Evolutionary conservation across 2,888 invertebrate species (phyloP).

Genomic region (Cordilura impudica): DNA sequence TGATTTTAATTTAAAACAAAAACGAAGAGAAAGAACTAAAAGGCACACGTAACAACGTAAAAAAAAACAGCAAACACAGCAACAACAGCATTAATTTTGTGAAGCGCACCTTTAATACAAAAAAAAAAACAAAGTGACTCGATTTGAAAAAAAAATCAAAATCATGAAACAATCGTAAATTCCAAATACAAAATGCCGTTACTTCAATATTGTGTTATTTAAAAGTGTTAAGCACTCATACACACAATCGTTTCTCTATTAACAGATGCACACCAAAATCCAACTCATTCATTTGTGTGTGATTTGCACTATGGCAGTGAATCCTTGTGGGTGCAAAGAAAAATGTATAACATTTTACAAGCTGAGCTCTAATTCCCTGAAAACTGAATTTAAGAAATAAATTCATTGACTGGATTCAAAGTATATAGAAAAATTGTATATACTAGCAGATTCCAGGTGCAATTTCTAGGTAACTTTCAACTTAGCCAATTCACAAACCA

Average conservation of each 20-base stretch:
- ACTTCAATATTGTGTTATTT: conserved; percentile 38
- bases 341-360: too few relatives aligned
- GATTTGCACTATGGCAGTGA: background rate
- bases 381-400: too few relatives aligned
- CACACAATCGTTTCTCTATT: conserved; percentile 4
- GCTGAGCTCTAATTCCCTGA: too few relatives aligned
- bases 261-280: conserved; percentile 45
- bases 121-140: conserved; percentile 4
- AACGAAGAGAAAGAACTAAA: conserved; percentile 38
- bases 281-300: background rate
- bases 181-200: conserved; percentile 45
- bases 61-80: background rate
- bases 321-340: too few relatives aligned
- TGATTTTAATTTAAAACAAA: conserved; percentile 40
- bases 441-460: too few relatives aligned
- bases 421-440: too few relatives aligned
- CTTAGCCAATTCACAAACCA: too few relatives aligned
- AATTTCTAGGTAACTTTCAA: too few relatives aligned
- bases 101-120: conserved; percentile 60
- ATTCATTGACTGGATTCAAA: too few relatives aligned
- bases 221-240: background rate
- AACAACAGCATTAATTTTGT: conserved; percentile 30
- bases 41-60: conserved; percentile 1
- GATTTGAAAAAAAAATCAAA: conserved; percentile 22
- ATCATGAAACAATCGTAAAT: conserved; percentile 57